Conservation (phyloP, 2,888 invertebrate species). For the Eupithecia subumbrata region DNA sequence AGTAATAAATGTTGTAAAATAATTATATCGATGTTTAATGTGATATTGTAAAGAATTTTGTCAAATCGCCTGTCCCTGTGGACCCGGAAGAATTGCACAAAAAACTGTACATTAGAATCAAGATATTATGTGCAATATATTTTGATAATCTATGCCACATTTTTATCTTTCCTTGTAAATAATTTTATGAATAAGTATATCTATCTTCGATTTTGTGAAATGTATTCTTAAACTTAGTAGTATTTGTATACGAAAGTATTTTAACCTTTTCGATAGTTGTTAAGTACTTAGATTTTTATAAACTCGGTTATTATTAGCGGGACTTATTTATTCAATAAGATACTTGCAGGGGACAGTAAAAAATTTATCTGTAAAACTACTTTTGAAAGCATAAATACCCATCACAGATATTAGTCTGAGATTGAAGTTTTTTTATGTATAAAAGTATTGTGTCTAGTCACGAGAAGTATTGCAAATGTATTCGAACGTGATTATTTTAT, state of each 20-base stretch:
- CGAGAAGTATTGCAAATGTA: slow-evolving; percentile 19
- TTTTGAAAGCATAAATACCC: neutral
- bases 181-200: neutral
- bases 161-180: slow-evolving; percentile 26
- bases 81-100: neutral
- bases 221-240: slow-evolving; percentile 3
- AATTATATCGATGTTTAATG: slow-evolving; percentile 32
- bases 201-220: slow-evolving; percentile 1
- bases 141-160: slow-evolving; percentile 25
- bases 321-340: neutral
- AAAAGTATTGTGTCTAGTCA: slow-evolving; percentile 23
- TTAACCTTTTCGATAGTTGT: slow-evolving; percentile 3
- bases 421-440: neutral
- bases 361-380: neutral
- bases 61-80: slow-evolving; percentile 21
- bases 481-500: slow-evolving; percentile 1
- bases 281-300: slow-evolving; percentile 8
- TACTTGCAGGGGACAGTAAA: neutral
- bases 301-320: neutral
- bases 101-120: slow-evolving; percentile 27
- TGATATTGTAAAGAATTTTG: slow-evolving; percentile 40
- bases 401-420: neutral
- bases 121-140: slow-evolving; percentile 38
- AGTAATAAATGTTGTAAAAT: slow-evolving; percentile 18
- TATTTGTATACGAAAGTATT: slow-evolving; percentile 10